These are phyloP conservation scores for Catostomus latipinnis DNA, from an alignment of 2,797 vertebrate species.

Conservation along the genomic window DNA sequence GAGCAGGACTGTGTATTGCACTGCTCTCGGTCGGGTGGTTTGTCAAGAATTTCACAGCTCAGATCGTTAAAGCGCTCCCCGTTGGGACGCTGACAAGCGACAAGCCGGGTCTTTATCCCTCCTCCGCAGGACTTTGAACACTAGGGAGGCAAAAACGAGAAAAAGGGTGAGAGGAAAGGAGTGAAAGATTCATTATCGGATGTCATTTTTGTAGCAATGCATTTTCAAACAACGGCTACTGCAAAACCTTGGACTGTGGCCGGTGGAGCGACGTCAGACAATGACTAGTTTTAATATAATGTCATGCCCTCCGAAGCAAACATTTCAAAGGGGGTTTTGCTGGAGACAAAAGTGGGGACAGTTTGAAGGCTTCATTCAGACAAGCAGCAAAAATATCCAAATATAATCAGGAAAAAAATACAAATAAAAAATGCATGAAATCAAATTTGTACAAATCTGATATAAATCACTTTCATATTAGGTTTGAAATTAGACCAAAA, in stretches of 20 bases:
- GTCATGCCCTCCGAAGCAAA: too few species aligned
- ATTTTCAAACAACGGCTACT: not conserved
- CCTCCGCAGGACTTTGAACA: slow-evolving; percentile 92
- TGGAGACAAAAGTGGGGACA: not conserved
- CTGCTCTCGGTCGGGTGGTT: slow-evolving; percentile 95
- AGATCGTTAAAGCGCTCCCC: slow-evolving; percentile 94
- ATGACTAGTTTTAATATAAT: too few species aligned
- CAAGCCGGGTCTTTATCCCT: slow-evolving; percentile 91
- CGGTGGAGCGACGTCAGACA: too few species aligned
- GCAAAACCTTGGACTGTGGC: too few species aligned
- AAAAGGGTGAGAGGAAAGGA: slow-evolving; percentile 29
- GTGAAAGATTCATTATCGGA: not conserved
- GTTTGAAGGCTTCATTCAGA: not conserved
- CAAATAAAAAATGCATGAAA: too few species aligned
- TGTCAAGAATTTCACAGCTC: slow-evolving; percentile 98
- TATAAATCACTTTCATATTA: too few species aligned
- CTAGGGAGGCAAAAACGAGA: slow-evolving; percentile 68
- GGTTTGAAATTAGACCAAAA: not conserved
- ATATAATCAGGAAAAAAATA: too few species aligned
- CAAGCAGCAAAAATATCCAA: too few species aligned
- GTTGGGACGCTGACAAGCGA: slow-evolving; percentile 92
- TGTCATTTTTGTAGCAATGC: not conserved
- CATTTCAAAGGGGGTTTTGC: not conserved
- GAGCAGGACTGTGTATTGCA: slow-evolving; percentile 94
- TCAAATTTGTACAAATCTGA: too few species aligned